Percentiles rank a stretch among this genome's conserved stretches.
Conservation (phyloP, 2,113 vertebrate species). For the Psittacus erithacus region DNA sequence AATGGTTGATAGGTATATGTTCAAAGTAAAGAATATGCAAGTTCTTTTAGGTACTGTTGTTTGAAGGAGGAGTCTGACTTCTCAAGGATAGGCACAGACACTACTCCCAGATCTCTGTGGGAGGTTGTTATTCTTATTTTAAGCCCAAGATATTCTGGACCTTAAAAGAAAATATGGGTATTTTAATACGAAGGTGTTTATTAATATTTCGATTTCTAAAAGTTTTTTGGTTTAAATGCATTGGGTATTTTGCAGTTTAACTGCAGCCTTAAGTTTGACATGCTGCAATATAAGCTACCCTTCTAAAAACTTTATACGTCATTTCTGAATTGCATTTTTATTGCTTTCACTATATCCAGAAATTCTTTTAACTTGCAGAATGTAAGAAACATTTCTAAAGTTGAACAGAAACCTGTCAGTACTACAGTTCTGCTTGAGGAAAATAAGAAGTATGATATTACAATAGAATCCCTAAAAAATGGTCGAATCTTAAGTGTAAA, state of each 20-base stretch:
- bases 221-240: neutral
- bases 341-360: neutral
- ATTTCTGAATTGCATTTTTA: neutral
- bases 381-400: slow-evolving; percentile 55
- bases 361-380: slow-evolving; percentile 63
- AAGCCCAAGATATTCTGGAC: neutral
- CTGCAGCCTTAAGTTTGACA: rapidly evolving
- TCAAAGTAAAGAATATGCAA: neutral
- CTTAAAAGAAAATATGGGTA: neutral
- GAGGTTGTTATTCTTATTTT: neutral
- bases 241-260: neutral
- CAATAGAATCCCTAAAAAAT: slow-evolving; percentile 75
- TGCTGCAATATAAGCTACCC: neutral
- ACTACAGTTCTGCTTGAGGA: slow-evolving; percentile 74
- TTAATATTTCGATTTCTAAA: neutral
- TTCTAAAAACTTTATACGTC: neutral
- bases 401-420: slow-evolving; percentile 59
- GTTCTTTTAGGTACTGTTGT: neutral
- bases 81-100: neutral
- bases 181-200: neutral
- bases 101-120: neutral
- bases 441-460: slow-evolving; percentile 73
- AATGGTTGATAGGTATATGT: neutral
- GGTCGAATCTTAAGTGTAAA: slow-evolving; percentile 67
- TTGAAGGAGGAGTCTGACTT: neutral